A percentile compares a stretch with the other conserved stretches of the same genome.
Conservation (phyloP, 2,113 vertebrate genomes). For the Raja brachyura region DNA sequence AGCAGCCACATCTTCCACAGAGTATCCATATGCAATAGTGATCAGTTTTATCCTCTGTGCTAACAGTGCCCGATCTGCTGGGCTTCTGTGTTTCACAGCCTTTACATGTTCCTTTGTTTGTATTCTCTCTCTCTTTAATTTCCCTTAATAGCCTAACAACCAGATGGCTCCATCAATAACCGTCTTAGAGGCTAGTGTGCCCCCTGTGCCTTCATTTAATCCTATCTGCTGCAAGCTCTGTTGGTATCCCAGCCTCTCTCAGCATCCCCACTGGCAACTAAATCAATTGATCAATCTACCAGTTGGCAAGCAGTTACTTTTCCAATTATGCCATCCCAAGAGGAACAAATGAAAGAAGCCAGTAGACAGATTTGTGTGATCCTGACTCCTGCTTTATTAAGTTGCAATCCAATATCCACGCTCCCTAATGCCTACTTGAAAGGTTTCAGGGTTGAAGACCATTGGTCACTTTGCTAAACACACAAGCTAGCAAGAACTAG, state of each 20-base stretch:
- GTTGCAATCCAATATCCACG: background rate
- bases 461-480: too few species aligned
- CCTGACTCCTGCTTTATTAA: background rate
- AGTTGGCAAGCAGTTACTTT: background rate
- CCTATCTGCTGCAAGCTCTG: background rate
- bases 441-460: too few species aligned
- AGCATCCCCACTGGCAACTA: background rate
- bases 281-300: background rate
- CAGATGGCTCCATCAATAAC: too few species aligned
- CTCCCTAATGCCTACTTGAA: background rate
- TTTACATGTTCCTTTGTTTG: too few species aligned
- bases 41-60: too few species aligned
- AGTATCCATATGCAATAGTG: too few species aligned
- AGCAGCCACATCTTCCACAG: too few species aligned
- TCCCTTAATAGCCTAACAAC: too few species aligned
- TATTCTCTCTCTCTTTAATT: too few species aligned
- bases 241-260: background rate
- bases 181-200: background rate
- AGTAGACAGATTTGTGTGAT: background rate
- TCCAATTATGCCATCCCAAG: background rate
- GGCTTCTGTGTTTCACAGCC: too few species aligned
- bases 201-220: background rate
- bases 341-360: background rate
- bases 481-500: too few species aligned
- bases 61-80: too few species aligned